Base-by-base conservation (phyloP, 2,113 vertebrate genomes). In the Lipophrys pholis region DNA sequence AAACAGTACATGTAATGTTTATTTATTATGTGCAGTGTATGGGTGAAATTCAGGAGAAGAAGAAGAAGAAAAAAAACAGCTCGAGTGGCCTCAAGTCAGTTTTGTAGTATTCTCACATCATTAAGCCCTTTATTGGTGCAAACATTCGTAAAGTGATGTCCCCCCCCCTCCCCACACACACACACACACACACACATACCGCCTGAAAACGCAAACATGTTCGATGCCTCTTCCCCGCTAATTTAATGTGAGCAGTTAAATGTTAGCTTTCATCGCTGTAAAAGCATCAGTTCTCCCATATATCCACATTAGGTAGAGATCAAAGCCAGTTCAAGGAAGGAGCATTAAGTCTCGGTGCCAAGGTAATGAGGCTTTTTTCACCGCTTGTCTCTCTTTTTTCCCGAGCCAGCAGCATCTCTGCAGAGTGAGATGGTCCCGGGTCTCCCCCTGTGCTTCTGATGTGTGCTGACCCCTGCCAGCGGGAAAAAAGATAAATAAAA, bases 261-360 rank as follows among this genome's bases (percentile, higher is more conserved):
- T 69, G 76, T 85, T 79, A 73, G 82, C 78, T 80, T 87, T 88
- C 84, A 89, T 84, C 73, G 50, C 45, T 57, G 76, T 85, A 54
- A 87, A 88, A 80, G 71, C 54, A 64, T 78, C 51, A 2, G 15
- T 55, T 81, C 71, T 77, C 41, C 63, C 74, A 70, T 82, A 82
- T 60, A 79, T 82, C 70, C 76, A 82, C 73, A 79, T 87, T 81
- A 86, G 78, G 69, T 11, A 5, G 81, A 80, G 81, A 83, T 90
- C 79, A 90, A 86, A 88, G 85, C 52, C 76, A 68, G 59, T 76
- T 76, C 63, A 40, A 76, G 65, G 80, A 81, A 79, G 66, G 7
- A 17, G 62, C 7, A 59, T 62, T 79, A 73, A 68, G 80, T 81
- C 77, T 78, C 56, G 59, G 63, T 78, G 70, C 77, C 58, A 60